Evolutionary conservation across 2,113 vertebrate genomes (phyloP), one percentile per base, ranked within the genome.

Genomic region (Mormyrus lacerda): DNA sequence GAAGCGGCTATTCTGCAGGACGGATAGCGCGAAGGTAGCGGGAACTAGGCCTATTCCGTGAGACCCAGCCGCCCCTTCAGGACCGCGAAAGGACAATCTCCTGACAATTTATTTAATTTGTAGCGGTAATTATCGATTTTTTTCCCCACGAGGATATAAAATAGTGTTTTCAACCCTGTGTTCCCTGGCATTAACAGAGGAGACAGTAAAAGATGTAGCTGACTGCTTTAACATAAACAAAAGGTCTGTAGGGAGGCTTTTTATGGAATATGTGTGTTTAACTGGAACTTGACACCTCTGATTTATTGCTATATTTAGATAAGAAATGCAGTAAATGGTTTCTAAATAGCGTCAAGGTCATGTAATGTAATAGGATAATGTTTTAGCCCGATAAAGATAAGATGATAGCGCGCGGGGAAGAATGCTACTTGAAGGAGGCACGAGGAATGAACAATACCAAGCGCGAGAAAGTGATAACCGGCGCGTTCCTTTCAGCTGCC

Each of bases 221-320:
- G 69, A 90, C 94, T 89, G 91, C 91, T 92, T 93, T 96, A 96
- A 96, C 96, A 95, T 97, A 98, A 98, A 97, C 97, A 97, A 94
- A 91, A 93, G 93, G 92, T 94, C 92, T 94, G 95, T 95, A 95
- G 93, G 95, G 93, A 94, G 96, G 95, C 96, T 96, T 97, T 98
- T 97, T 97, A 97, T 97, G 96, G 97, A 98, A 96, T 96, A 95
- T 95, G 96, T 94, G 96, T 95, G 95, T 95, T 96, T 94, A 91
- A 95, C 95, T 93, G 95, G 92, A 91, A 95, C 95, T 94, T 96
- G 97, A 97, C 97, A 96, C 91, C 95, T 91, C 88, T 97, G 97
- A 98, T 97, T 98, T 97, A 98, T 95, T 89, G 92, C 95, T 96
- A 96, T 97, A 97, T 98, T 98, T 98, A 98, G 98, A 98, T 97